phyloP scores from a whole-genome alignment of 2,797 vertebrate species.

The Crenichthys baileyi region DNA sequence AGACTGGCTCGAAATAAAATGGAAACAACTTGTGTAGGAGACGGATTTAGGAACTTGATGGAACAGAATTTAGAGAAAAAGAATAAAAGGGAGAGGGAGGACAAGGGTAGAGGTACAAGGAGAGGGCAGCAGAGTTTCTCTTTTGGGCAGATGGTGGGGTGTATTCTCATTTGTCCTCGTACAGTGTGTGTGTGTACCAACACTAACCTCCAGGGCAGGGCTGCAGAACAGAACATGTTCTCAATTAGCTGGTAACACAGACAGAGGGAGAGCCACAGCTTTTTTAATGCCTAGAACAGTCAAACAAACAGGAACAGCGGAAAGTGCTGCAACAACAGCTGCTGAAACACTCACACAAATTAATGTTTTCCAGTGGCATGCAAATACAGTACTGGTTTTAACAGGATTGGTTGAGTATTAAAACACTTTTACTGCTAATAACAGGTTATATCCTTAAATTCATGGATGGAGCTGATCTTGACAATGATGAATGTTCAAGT shows the following conservation, averaged over 20 bases:
- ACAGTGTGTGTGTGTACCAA: conserved; percentile 74
- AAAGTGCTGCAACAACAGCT: conserved; percentile 10
- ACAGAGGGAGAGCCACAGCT: conserved; percentile 39
- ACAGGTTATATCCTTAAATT: not conserved
- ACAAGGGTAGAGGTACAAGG: conserved; percentile 69
- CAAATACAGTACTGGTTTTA: not conserved
- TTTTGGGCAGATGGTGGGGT: conserved; percentile 77
- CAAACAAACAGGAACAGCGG: conserved; percentile 33
- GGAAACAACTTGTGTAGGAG: conserved; percentile 9
- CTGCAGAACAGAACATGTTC: conserved; percentile 73
- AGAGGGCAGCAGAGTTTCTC: conserved; percentile 73
- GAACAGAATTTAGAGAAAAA: conserved; percentile 53
- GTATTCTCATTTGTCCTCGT: conserved; percentile 82
- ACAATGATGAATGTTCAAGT: not conserved
- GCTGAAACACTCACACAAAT: conserved; percentile 9
- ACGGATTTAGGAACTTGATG: conserved; percentile 20
- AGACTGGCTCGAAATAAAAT: conserved; percentile 7
- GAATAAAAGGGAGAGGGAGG: conserved; percentile 37
- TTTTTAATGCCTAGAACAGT: conserved; percentile 40
- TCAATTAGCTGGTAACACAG: conserved; percentile 76
- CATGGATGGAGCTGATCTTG: not conserved
- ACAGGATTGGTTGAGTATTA: not conserved
- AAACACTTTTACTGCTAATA: not conserved
- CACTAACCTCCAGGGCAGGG: conserved; percentile 77
- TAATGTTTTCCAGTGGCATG: conserved; percentile 3